Evolutionary conservation across 2,888 invertebrate genomes (phyloP).

Genomic region (Stenichneumon culpator): DNA sequence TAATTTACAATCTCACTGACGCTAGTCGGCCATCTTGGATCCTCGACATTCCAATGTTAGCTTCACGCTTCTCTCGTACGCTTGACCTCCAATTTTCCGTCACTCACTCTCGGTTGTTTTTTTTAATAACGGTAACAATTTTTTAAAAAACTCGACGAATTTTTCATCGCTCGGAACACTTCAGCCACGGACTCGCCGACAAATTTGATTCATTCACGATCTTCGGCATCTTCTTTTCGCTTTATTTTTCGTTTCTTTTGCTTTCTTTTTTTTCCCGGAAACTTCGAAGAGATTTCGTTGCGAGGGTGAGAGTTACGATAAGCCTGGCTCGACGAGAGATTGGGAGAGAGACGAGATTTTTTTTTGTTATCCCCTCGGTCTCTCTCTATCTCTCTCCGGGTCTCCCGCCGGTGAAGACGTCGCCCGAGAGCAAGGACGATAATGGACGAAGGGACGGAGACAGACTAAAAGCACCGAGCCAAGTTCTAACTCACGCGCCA

Average conservation of each 20-base stretch:
- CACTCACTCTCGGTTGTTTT: constrained; percentile 25
- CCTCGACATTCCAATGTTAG: neutral
- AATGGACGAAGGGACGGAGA: constrained; percentile 80
- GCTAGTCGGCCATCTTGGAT: neutral
- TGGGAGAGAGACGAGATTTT: constrained; percentile 27
- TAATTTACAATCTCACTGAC: constrained; percentile 32
- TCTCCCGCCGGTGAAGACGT: constrained; percentile 34
- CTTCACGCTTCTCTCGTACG: too few relatives aligned
- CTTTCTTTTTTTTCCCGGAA: constrained; percentile 9
- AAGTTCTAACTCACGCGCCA: constrained; percentile 80
- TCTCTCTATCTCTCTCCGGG: constrained; percentile 26
- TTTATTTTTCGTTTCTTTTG: constrained; percentile 50
- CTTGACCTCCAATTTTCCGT: neutral
- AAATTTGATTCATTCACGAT: constrained; percentile 41
- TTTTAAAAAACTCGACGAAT: neutral
- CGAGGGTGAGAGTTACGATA: neutral
- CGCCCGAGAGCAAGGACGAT: constrained; percentile 71
- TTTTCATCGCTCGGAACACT: constrained; percentile 38
- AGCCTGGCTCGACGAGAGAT: constrained; percentile 17
- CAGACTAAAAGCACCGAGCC: constrained; percentile 80
- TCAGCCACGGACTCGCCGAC: constrained; percentile 22
- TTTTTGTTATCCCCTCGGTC: neutral
- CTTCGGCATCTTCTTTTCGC: constrained; percentile 56
- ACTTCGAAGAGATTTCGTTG: neutral
- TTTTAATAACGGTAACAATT: neutral